Conservation (phyloP, 1,140 invertebrate genomes). For the Drosophila suzukii region DNA sequence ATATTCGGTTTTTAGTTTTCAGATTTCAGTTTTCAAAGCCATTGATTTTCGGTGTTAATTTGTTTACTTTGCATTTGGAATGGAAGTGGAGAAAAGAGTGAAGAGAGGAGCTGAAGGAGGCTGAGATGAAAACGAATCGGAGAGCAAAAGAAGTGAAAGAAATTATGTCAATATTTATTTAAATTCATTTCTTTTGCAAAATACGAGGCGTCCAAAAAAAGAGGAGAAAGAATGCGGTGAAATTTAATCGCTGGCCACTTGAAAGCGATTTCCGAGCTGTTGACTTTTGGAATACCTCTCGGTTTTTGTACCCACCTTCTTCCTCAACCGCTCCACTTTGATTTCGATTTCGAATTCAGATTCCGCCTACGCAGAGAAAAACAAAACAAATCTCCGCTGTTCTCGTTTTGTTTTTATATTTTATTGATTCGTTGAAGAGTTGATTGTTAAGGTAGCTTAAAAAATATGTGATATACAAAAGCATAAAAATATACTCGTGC, state of each 20-base stretch:
- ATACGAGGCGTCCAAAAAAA: constrained; percentile 21
- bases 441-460: no score
- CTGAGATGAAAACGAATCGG: constrained; percentile 16
- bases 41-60: constrained; percentile 42
- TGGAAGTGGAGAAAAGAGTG: not conserved
- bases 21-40: constrained; percentile 12
- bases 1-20: constrained; percentile 30
- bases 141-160: constrained; percentile 52
- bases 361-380: constrained; percentile 10
- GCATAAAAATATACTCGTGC: no score
- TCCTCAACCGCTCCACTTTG: constrained; percentile 18
- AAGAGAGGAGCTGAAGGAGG: not conserved
- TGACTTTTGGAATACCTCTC: constrained; percentile 58
- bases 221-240: constrained; percentile 53
- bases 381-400: not conserved
- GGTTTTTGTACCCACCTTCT: constrained; percentile 4
- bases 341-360: constrained; percentile 5
- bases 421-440: not conserved
- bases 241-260: constrained; percentile 70
- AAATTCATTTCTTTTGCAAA: constrained; percentile 76
- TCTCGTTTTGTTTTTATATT: not conserved
- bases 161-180: constrained; percentile 83
- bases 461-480: no score
- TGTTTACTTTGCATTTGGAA: constrained; percentile 42
- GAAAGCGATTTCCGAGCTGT: constrained; percentile 56